phyloP scores from a whole-genome alignment of 1,140 invertebrate genomes.

The Ephestia elutella region DNA sequence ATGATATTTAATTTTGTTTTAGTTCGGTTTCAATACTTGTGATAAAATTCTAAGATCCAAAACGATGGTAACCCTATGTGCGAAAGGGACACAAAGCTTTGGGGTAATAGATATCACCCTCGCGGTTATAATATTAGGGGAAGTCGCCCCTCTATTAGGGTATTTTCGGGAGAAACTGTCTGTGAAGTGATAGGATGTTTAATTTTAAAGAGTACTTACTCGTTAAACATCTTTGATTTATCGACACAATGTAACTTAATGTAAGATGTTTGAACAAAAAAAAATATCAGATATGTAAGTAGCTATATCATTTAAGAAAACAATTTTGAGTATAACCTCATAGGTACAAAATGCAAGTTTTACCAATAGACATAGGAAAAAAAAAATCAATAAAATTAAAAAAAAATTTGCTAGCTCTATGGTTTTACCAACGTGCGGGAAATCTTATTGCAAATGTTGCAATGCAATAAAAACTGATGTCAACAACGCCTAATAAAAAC shows the following conservation, averaged over 20 bases:
- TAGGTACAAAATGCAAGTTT: too few relatives aligned
- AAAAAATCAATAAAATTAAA: too few relatives aligned
- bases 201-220: conserved; percentile 26
- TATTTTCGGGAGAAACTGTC: conserved; percentile 40
- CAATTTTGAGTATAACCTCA: too few relatives aligned
- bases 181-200: conserved; percentile 58
- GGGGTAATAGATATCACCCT: conserved; percentile 40
- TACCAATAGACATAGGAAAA: too few relatives aligned
- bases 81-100: conserved; percentile 36
- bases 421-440: too few relatives aligned
- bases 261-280: not conserved
- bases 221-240: conserved; percentile 5
- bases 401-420: too few relatives aligned
- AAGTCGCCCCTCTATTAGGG: conserved; percentile 19
- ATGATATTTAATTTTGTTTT: too few relatives aligned
- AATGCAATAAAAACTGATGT: too few relatives aligned
- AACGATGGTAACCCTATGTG: conserved; percentile 15
- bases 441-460: too few relatives aligned
- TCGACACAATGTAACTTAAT: not conserved
- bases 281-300: not conserved
- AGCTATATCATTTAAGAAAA: too few relatives aligned
- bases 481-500: too few relatives aligned
- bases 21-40: too few relatives aligned
- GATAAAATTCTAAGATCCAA: not conserved
- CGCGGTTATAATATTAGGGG: conserved; percentile 40